Percentiles rank a stretch among this genome's conserved stretches.
These are phyloP conservation scores for Crocidura indochinensis DNA, from an alignment of 2,797 vertebrate genomes.

Conservation along the genomic window DNA sequence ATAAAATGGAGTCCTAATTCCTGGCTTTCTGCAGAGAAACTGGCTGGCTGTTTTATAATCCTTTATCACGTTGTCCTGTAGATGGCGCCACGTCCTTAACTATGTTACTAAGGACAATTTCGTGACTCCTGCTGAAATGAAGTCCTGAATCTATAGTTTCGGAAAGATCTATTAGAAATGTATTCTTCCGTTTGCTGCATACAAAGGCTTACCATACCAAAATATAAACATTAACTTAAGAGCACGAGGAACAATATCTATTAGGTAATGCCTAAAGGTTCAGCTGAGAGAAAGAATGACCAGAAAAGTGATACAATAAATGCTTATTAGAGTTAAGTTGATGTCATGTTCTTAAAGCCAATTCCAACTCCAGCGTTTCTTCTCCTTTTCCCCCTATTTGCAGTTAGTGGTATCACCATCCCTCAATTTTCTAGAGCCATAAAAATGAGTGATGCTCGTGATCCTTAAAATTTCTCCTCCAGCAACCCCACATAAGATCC, in stretches of 20 bases:
- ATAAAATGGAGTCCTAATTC: conserved; percentile 67
- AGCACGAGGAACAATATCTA: not conserved
- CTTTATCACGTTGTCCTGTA: conserved; percentile 78
- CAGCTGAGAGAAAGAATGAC: conserved; percentile 2
- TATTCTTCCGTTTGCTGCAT: conserved; percentile 29
- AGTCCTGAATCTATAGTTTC: not conserved
- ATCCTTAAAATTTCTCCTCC: not conserved
- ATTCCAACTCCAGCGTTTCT: not conserved
- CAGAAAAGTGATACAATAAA: not conserved
- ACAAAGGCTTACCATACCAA: conserved; percentile 38
- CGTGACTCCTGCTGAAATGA: not conserved
- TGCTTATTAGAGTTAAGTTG: not conserved
- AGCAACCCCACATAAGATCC: not conserved
- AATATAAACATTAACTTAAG: conserved; percentile 51
- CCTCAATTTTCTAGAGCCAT: not conserved
- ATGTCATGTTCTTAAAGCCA: not conserved
- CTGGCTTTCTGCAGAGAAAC: no score
- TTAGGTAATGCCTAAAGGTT: conserved; percentile 19
- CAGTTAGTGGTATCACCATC: not conserved
- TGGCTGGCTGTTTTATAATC: not conserved
- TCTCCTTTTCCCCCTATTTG: not conserved
- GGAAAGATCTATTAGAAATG: conserved; percentile 49
- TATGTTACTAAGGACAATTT: not conserved
- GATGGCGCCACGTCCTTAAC: conserved; percentile 86
- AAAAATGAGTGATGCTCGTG: not conserved